Percentiles rank a stretch among this genome's conserved stretches.
Conservation (phyloP, 2,797 vertebrate species). For the Chloroceryle inda region DNA sequence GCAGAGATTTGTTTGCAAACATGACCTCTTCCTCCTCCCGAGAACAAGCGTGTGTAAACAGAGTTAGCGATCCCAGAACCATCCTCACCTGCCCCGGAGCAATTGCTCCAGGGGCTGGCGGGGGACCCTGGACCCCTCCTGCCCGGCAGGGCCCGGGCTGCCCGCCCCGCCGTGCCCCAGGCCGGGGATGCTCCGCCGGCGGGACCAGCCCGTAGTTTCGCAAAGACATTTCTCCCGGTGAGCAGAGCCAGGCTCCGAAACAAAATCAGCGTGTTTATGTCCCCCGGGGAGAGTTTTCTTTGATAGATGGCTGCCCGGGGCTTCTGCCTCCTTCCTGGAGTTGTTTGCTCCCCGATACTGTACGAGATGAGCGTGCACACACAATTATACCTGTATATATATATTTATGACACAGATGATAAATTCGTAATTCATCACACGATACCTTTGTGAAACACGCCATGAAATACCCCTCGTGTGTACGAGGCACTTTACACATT, state of each 20-base stretch:
- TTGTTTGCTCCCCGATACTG: not conserved
- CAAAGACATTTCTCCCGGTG: not conserved
- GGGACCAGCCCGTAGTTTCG: not conserved
- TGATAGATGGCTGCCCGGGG: not conserved
- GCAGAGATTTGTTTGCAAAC: no score
- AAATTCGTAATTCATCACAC: not conserved
- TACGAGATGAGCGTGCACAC: not conserved
- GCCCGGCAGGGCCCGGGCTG: not conserved
- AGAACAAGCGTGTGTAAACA: no score
- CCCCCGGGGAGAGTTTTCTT: not conserved
- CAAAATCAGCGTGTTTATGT: not conserved
- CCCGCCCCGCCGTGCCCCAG: not conserved
- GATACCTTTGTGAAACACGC: not conserved
- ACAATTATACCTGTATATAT: not conserved
- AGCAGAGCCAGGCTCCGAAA: conserved; percentile 12
- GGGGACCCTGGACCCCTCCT: not conserved
- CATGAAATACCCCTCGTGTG: not conserved
- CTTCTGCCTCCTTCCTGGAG: not conserved
- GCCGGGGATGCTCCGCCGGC: not conserved
- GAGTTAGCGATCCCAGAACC: no score
- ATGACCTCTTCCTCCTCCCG: no score
- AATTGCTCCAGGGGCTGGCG: fast-evolving
- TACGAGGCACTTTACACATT: fast-evolving
- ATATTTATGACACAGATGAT: not conserved
- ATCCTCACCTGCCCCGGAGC: no score